These are phyloP conservation scores for Slavum lentiscoides DNA, from an alignment of 2,888 invertebrate species.

Conservation along the genomic window DNA sequence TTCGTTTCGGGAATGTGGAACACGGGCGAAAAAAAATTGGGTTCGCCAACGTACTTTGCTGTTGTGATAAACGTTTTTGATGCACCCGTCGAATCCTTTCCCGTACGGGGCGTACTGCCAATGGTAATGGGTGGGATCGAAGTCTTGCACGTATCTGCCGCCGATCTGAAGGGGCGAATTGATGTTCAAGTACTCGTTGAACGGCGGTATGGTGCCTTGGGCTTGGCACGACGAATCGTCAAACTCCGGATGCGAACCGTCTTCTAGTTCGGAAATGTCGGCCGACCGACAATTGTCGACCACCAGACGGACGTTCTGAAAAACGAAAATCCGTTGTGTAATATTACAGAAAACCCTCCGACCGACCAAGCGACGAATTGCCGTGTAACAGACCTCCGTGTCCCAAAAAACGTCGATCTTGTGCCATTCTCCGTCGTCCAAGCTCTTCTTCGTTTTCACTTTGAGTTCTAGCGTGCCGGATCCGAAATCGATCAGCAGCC, in stretches of 20 bases:
- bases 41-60: conserved; percentile 66
- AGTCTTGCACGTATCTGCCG: conserved; percentile 85
- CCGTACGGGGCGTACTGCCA: conserved; percentile 91
- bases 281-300: conserved; percentile 92
- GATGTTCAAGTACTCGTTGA: conserved; percentile 93
- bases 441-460: conserved; percentile 80
- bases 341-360: too few relatives aligned
- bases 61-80: conserved; percentile 92
- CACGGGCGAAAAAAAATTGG: background rate
- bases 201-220: conserved; percentile 85
- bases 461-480: conserved; percentile 86
- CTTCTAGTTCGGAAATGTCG: conserved; percentile 84
- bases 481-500: conserved; percentile 90
- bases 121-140: conserved; percentile 83
- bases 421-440: conserved; percentile 98
- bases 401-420: conserved; percentile 94
- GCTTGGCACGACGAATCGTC: conserved; percentile 90
- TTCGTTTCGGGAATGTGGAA: too few relatives aligned
- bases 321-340: too few relatives aligned
- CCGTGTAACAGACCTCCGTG: conserved; percentile 67
- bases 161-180: conserved; percentile 95
- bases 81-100: conserved; percentile 93
- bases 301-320: conserved; percentile 79
- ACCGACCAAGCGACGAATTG: too few relatives aligned
- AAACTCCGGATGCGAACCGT: conserved; percentile 80